Evolutionary conservation across 2,888 invertebrate species (phyloP).

Genomic region (Teleogryllus oceanicus): DNA sequence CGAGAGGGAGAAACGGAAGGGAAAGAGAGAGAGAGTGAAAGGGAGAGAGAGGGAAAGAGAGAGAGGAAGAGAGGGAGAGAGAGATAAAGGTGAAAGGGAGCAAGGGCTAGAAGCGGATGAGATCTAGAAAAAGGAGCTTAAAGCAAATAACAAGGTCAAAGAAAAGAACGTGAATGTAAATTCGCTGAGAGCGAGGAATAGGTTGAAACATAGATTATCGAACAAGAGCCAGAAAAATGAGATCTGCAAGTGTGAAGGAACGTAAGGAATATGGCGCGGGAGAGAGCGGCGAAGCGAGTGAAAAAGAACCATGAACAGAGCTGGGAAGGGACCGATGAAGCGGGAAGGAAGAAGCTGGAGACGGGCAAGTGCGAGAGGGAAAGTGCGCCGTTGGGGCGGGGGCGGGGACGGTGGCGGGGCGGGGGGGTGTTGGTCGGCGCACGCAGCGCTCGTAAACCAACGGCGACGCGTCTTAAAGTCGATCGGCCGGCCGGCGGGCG

Average conservation of each 20-base stretch:
- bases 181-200: no score
- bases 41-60: conserved; percentile 18
- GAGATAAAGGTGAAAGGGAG: no score
- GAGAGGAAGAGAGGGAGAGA: background rate
- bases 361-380: background rate
- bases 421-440: background rate
- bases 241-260: no score
- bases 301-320: background rate
- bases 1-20: background rate
- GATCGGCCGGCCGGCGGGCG: background rate
- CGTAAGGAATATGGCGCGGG: background rate
- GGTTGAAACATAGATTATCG: no score
- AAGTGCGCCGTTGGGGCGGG: background rate
- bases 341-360: background rate
- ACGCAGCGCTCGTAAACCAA: background rate
- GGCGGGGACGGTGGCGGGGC: background rate
- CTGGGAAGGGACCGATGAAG: background rate
- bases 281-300: background rate
- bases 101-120: no score
- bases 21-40: conserved; percentile 23
- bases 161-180: no score
- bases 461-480: background rate
- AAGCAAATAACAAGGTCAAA: background rate
- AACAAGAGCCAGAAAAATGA: no score
- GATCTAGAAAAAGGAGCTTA: background rate